phyloP scores from a whole-genome alignment of 2,797 vertebrate species.

The Knipowitschia caucasica region DNA sequence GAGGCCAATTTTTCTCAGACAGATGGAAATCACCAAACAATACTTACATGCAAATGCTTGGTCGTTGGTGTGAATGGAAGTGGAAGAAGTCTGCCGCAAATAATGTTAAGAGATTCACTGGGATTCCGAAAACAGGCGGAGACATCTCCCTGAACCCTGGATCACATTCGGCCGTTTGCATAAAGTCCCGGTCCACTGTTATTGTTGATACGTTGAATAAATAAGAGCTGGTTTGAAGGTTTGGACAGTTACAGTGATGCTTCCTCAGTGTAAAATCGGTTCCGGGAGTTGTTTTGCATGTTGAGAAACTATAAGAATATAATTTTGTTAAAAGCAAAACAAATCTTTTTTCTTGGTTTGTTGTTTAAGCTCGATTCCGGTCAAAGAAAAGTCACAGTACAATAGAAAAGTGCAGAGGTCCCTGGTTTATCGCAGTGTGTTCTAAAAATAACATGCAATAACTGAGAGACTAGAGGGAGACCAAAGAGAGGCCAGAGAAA shows the following conservation, averaged over 20 bases:
- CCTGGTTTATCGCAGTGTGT: too few species aligned
- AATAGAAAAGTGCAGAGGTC: too few species aligned
- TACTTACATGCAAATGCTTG: constrained; percentile 7
- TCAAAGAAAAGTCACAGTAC: too few species aligned
- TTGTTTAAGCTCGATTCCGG: too few species aligned
- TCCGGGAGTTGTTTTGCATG: too few species aligned
- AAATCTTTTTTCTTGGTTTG: too few species aligned
- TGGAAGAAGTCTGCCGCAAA: constrained; percentile 15
- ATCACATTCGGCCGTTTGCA: constrained; percentile 39
- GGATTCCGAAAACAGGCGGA: constrained; percentile 22
- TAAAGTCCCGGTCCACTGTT: constrained; percentile 21
- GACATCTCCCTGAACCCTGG: constrained; percentile 27
- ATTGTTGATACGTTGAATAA: constrained; percentile 51
- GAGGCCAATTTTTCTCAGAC: constrained; percentile 18
- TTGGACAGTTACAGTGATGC: background rate
- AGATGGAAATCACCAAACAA: constrained; percentile 2
- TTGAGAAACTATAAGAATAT: too few species aligned
- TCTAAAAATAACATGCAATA: too few species aligned
- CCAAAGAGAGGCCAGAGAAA: too few species aligned
- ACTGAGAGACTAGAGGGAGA: too few species aligned
- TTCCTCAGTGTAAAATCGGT: too few species aligned
- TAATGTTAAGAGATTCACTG: constrained; percentile 14
- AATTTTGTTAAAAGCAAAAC: too few species aligned
- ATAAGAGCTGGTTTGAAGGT: background rate
- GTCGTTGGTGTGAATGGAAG: constrained; percentile 19